Percentiles rank a stretch among this genome's conserved stretches.
Evolutionary conservation across 2,113 vertebrate species (phyloP).

Genomic region (Odocoileus hemionus): DNA sequence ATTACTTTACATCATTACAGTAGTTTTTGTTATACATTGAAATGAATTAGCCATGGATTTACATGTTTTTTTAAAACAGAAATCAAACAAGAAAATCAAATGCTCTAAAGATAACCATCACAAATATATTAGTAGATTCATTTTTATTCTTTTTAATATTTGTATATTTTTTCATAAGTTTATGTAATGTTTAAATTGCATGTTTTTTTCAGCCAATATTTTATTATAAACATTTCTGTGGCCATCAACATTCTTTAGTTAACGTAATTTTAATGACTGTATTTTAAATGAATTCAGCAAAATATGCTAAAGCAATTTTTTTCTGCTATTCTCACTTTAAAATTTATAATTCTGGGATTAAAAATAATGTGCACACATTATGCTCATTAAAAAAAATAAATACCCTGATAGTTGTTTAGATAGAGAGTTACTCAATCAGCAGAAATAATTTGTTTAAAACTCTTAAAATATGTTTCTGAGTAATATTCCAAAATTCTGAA

Average conservation of each 20-base stretch:
- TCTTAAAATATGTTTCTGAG: neutral
- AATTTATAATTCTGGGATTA: neutral
- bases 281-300: neutral
- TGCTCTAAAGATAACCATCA: neutral
- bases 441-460: neutral
- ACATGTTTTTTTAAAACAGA: neutral
- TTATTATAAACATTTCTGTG: neutral
- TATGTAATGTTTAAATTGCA: neutral
- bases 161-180: neutral
- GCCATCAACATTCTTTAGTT: neutral
- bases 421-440: neutral
- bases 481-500: neutral
- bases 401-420: neutral
- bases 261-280: neutral
- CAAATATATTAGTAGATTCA: neutral
- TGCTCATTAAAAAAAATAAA: neutral
- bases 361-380: neutral
- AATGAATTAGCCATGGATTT: no score
- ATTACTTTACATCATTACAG: no score
- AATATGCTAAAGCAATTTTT: neutral
- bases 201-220: neutral
- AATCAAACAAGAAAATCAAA: neutral
- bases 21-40: no score
- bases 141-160: neutral
- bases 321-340: neutral